Base-by-base conservation (phyloP, 2,113 vertebrate species). In the Parotia lawesii region DNA sequence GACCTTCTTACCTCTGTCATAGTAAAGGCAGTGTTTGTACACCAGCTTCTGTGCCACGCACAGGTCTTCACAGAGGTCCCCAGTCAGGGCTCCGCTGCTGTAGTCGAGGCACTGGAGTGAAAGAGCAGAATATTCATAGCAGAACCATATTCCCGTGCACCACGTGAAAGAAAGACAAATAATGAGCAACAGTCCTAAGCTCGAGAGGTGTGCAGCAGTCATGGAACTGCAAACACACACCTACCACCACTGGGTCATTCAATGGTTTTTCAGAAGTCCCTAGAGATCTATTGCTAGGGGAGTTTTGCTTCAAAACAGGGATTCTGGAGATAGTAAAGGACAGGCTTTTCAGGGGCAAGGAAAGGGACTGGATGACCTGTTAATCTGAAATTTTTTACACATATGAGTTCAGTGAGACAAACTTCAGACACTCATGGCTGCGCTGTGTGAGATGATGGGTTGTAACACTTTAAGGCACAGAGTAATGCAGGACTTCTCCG, bases 1-100 rank as follows among this genome's bases (percentile, higher is more conserved):
- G 94, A 99, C 99, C 97, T 99, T 99, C 97, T 99, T 99, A 54
- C 99, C 99, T 28, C 98, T 97, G 90, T 99, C 98, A 9, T 98
- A 99, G 97, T 99, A 98, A 61, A 99, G 98, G 72, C 99, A 99
- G 91, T 98, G 98, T 67, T 97, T 98, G 96, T 99, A 99, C 87
- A 97, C 97, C 66, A 99, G 97, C 69, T 94, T 97, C 53, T 98
- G 97, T 4, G 95, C 97, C 74, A 98, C 98, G 1, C 99, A 99
- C 83, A 99, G 97, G 70, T 99, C 99, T 96, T 99, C 98, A 19
- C 99, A 99, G 88, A 99, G 98, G 95, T 99, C 98, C 0, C 99
- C 99, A 0, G 97, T 98, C 90, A 99, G 97, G 20, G 96, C 87
- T 47, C 99, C 99, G 0, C 97, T 97, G 8, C 83, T 95, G 96